Evolutionary conservation across 2,113 vertebrate genomes (phyloP), one percentile per base, ranked within the genome.

Genomic region (Dipodomys ordii): DNA sequence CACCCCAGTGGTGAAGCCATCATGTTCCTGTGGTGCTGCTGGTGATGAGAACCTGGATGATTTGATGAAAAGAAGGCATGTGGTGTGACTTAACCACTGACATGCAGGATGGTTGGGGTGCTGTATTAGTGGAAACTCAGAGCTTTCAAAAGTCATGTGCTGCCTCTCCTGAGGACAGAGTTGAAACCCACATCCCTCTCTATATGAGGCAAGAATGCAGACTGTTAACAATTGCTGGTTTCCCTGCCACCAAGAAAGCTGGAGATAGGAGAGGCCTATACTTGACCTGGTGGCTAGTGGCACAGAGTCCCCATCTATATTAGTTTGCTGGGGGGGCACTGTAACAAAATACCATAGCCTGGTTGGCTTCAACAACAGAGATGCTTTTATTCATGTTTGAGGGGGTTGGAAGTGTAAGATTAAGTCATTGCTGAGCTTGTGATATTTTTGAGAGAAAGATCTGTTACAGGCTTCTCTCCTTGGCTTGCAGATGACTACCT

Each of bases 101-200:
- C 15, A 19, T 7, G 20, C 4, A 19, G 28, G 23, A 11, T 3
- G 15, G 1, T 1, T 3, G 2, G 27, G 0, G 12, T 2, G 6
- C 19, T 71, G 3, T 28, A 6, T 62, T 76, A 19, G 27, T 60
- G 76, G 74, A 90, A 91, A 87, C 6, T 62, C 27, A 9, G 27
- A 35, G 23, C 7, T 62, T 49, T 53, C 53, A 72, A 84, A 73
- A 7, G 49, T 78, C 57, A 27, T 71, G n/a, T 9, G 5, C 4
- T 15, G 18, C 25, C 1, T 78, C 10, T 19, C 30, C 32, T 18
- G 10, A 6, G 22, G 53, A n/a, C 15, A 11, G 32, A 20, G 62
- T 87, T 83, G 27, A 67, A 83, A 87, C 30, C 23, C 23, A 53
- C 82, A 81, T 68, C 13, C 4, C 9, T 76, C 28, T 79, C n/a